Percentiles rank a stretch among this genome's conserved stretches.
Conservation (phyloP, 2,113 vertebrate genomes). For the Dasypus novemcinctus region DNA sequence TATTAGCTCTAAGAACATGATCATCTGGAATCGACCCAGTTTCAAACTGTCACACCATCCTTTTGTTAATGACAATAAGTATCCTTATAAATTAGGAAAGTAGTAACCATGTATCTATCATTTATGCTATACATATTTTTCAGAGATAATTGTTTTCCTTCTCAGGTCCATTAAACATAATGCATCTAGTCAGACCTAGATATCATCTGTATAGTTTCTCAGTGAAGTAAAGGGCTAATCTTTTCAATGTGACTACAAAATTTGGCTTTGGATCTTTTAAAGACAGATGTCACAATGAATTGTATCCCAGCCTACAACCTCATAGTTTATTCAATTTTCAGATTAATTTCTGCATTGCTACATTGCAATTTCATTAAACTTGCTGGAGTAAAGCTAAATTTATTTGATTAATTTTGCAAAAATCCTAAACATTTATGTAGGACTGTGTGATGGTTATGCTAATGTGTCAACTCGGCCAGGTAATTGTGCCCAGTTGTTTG, state of each 20-base stretch:
- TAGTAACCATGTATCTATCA: neutral
- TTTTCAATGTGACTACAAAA: neutral
- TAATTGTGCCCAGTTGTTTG: too few species aligned
- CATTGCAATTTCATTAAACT: neutral
- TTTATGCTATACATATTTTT: neutral
- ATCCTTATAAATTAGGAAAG: neutral
- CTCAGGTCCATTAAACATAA: neutral
- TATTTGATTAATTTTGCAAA: neutral
- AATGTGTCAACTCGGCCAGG: too few species aligned
- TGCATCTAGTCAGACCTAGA: neutral
- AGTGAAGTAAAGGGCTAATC: neutral
- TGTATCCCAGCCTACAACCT: accelerated
- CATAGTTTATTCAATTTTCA: neutral
- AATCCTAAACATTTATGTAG: neutral
- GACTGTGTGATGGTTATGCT: too few species aligned
- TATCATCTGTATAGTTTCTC: neutral
- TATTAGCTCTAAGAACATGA: too few species aligned
- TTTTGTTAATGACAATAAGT: neutral
- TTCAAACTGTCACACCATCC: too few species aligned
- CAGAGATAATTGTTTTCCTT: neutral
- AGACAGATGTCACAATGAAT: neutral
- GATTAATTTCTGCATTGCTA: neutral
- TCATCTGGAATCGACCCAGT: too few species aligned
- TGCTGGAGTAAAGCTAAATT: neutral
- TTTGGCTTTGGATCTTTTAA: neutral